phyloP scores from a whole-genome alignment of 2,888 invertebrate species.

The Cryptocheilus praepositus region DNA sequence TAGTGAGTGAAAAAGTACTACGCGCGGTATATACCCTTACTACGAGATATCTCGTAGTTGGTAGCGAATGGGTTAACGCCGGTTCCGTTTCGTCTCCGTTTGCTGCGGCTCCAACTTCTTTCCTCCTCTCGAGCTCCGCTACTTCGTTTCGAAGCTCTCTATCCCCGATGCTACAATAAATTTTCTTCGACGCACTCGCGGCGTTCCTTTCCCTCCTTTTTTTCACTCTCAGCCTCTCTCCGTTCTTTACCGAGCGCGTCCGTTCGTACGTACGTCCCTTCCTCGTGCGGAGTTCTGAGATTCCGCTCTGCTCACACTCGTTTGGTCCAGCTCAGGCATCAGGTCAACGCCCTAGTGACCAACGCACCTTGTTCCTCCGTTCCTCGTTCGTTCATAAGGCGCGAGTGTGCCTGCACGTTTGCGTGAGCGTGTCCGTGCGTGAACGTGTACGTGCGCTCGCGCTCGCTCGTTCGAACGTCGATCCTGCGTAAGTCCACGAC shows the following conservation, averaged over 20 bases:
- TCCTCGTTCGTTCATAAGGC: constrained; percentile 49
- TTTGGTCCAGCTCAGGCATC: constrained; percentile 65
- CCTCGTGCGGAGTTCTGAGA: constrained; percentile 40
- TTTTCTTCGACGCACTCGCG: constrained; percentile 22
- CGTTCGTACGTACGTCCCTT: neutral
- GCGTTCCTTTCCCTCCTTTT: constrained; percentile 16
- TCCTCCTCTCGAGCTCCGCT: neutral
- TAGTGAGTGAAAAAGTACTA: no score
- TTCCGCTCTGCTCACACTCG: constrained; percentile 61
- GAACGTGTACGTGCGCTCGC: constrained; percentile 22
- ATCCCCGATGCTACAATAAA: constrained; percentile 23
- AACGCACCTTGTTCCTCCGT: constrained; percentile 67
- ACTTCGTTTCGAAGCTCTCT: neutral
- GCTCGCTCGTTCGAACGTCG: neutral
- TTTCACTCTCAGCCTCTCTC: constrained; percentile 6
- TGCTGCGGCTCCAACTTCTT: neutral
- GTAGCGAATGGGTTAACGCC: no score
- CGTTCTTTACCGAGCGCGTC: constrained; percentile 11
- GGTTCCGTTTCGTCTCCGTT: no score
- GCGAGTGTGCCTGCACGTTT: constrained; percentile 18
- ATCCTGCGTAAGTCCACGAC: neutral
- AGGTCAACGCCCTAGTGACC: constrained; percentile 74
- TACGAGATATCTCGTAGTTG: no score
- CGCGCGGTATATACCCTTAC: no score
- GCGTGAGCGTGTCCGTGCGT: constrained; percentile 7